Base-by-base conservation (phyloP, 1,140 invertebrate species). In the Diorhabda sublineata region DNA sequence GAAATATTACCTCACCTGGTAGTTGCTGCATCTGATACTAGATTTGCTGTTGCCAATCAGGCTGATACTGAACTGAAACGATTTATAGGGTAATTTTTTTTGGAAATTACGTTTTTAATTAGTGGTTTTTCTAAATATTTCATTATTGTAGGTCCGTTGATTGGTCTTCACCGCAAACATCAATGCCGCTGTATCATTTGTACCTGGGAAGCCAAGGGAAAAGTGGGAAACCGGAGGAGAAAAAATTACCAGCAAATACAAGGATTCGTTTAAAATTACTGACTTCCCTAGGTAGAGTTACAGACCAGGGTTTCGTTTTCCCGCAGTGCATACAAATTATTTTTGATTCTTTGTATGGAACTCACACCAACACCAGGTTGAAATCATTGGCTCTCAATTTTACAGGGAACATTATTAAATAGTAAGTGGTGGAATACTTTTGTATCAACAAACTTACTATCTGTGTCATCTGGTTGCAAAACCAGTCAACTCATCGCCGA, bases 331-430 rank as follows among this genome's bases (percentile, higher is more conserved):
- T 96, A 63, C 91, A 93, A 83, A 89, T 93, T 80, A 88, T 96
- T 69, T 96, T 95, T 83, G 92, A 95, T 74, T 91, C 92, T 56
- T 81, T 97, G 5, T 95, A 92, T 83, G 93, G 93, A 61, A 86
- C 84, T 7, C 91, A 93, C 76, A 92, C 93, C 2, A 94, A 95
- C 83, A 83, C 88, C 2, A 91, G 93, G 73, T 85, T 96, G 58
- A 93, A 94, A 74, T 87, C 87, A 42, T 83, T 92, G 76, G 91
- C 93, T 43, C 82, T 97, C 2, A 90, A 92, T 79, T 95, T 95
- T 84, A 87, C 92, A 58, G 85, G 90, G 64, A 91, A 93, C 76
- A 87, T 96, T 41, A 89, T 94, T 56, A 87, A 88, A 75, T 87
- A 89, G 92, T 94, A 81, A 87, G 87, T 83, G 66, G 43, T 43